Evolutionary conservation across 2,113 vertebrate species (phyloP).

Genomic region (Cyphomyrus discorhynchus): DNA sequence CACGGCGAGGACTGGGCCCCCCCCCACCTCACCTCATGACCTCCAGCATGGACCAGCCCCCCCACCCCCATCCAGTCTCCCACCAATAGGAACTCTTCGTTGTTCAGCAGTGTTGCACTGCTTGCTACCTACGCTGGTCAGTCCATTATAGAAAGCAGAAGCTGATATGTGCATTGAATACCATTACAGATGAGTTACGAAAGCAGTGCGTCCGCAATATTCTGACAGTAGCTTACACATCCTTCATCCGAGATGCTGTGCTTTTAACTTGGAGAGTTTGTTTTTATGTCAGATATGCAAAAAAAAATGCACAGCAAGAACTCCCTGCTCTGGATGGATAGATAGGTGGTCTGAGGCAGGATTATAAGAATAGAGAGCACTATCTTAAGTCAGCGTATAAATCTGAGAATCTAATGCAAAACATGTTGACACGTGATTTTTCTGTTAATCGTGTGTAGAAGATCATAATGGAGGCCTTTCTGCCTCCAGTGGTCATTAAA

Average conservation of each 20-base stretch:
- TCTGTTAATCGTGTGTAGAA: not conserved
- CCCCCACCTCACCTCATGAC: not conserved
- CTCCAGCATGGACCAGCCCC: not conserved
- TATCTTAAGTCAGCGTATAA: not conserved
- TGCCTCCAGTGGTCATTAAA: not conserved
- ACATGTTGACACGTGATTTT: not conserved
- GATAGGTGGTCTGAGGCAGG: not conserved
- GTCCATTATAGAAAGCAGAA: not conserved
- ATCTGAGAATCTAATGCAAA: not conserved
- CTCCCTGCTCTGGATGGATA: not conserved
- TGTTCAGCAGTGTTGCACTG: not conserved
- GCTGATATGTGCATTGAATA: not conserved
- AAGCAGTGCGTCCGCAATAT: not conserved
- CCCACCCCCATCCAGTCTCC: not conserved
- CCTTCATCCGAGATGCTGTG: not conserved
- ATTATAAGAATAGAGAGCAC: not conserved
- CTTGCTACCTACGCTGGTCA: not conserved
- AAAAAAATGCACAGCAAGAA: not conserved
- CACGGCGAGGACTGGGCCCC: not conserved
- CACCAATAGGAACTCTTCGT: not conserved
- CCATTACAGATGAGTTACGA: not conserved
- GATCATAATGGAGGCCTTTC: not conserved
- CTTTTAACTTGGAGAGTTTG: not conserved
- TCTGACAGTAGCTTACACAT: not conserved
- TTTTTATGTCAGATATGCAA: not conserved